A percentile compares a stretch with the other conserved stretches of the same genome.
Conservation (phyloP, 1,140 invertebrate species). For the Charaxes varanes region DNA sequence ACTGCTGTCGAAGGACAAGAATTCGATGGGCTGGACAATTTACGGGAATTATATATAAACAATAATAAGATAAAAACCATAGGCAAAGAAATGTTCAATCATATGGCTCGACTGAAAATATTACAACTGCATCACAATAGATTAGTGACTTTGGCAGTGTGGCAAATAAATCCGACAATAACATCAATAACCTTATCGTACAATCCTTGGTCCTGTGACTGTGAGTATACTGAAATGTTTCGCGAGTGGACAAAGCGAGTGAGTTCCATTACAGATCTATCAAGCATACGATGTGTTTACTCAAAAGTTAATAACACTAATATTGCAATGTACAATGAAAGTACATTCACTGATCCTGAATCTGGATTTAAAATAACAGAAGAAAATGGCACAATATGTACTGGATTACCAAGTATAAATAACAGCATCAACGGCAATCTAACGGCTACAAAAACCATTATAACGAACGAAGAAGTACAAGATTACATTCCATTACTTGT, state of each 20-base stretch:
- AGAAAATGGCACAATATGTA: conserved; percentile 75
- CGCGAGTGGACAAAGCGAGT: conserved; percentile 84
- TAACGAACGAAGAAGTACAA: conserved; percentile 81
- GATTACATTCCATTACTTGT: conserved; percentile 88
- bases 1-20: conserved; percentile 87
- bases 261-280: conserved; percentile 78
- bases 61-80: conserved; percentile 86
- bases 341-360: conserved; percentile 73
- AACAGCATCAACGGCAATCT: conserved; percentile 81
- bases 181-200: conserved; percentile 81
- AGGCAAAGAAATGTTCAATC: conserved; percentile 85
- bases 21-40: conserved; percentile 83
- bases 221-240: conserved; percentile 86
- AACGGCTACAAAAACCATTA: conserved; percentile 81
- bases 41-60: conserved; percentile 90
- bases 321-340: conserved; percentile 74
- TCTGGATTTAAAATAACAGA: conserved; percentile 75
- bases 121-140: conserved; percentile 86
- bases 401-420: conserved; percentile 78
- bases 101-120: conserved; percentile 80
- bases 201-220: conserved; percentile 93
- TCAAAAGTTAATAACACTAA: conserved; percentile 76
- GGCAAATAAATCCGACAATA: conserved; percentile 82
- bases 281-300: conserved; percentile 77
- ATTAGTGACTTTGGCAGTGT: conserved; percentile 83